These are phyloP conservation scores for Heliconius eleuchia DNA, from an alignment of 1,140 invertebrate species.

Conservation along the genomic window DNA sequence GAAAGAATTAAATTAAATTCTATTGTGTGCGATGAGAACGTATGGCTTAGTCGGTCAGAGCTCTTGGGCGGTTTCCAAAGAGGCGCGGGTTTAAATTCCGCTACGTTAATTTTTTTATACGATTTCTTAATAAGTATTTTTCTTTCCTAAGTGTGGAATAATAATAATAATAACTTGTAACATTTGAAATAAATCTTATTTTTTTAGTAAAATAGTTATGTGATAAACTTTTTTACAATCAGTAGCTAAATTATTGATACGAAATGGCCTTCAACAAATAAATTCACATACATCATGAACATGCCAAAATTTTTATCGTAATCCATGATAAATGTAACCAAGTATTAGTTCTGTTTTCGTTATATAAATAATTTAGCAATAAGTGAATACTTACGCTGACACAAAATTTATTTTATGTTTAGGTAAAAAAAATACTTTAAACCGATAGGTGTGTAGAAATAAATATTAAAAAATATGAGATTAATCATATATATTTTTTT, in stretches of 20 bases:
- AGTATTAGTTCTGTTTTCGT: conserved; percentile 21
- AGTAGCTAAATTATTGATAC: conserved; percentile 20
- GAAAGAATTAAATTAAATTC: neutral
- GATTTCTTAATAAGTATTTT: no score
- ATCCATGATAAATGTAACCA: conserved; percentile 48
- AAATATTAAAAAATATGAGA: conserved; percentile 14
- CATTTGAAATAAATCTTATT: neutral
- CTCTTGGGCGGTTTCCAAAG: no score
- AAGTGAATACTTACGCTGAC: no score
- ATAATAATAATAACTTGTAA: neutral
- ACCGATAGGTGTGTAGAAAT: neutral
- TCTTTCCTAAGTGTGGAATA: no score
- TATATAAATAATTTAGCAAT: no score
- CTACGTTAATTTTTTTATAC: no score
- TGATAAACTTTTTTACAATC: neutral
- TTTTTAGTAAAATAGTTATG: neutral
- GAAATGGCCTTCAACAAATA: conserved; percentile 37
- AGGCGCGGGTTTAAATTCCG: no score
- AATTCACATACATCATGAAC: conserved; percentile 38
- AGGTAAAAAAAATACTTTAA: no score
- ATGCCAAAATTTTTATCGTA: conserved; percentile 50
- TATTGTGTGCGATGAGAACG: no score
- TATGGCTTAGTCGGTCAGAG: no score
- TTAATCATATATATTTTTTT: neutral
- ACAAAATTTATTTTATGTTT: no score